phyloP scores from a whole-genome alignment of 1,140 invertebrate genomes.

The Tenebrio molitor region DNA sequence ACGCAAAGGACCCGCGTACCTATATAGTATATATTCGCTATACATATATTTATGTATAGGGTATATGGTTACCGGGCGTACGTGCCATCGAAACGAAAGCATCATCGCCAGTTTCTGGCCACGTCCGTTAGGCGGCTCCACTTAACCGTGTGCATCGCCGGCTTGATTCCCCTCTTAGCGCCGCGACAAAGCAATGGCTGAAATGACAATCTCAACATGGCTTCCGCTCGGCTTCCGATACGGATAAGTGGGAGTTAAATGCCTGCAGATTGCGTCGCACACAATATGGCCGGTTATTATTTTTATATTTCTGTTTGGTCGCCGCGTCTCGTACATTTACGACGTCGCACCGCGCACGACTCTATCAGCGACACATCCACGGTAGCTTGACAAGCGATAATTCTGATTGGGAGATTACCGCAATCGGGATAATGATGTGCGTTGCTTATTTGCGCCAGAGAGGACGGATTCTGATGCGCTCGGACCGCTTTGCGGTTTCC shows the following conservation, averaged over 20 bases:
- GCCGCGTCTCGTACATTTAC: not conserved
- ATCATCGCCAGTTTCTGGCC: conserved; percentile 43
- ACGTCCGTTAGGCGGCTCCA: conserved; percentile 51
- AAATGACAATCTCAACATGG: conserved; percentile 51
- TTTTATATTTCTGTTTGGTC: conserved; percentile 17
- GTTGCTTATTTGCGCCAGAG: not conserved
- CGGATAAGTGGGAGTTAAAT: conserved; percentile 46
- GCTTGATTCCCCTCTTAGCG: conserved; percentile 38
- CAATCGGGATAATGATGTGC: conserved; percentile 23
- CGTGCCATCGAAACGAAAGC: conserved; percentile 21
- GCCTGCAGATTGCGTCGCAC: conserved; percentile 31
- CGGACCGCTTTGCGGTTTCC: no score
- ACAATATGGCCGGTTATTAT: conserved; percentile 42
- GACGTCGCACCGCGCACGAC: no score
- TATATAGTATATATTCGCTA: no score
- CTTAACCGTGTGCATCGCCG: conserved; percentile 26
- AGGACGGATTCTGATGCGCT: conserved; percentile 1
- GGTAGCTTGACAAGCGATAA: conserved; percentile 3
- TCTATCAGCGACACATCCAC: no score
- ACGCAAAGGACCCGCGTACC: conserved; percentile 7
- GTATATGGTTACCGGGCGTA: conserved; percentile 12
- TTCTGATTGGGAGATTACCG: conserved; percentile 12
- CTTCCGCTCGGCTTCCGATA: conserved; percentile 48
- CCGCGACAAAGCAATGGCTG: conserved; percentile 35
- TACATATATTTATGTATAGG: not conserved